Percentiles rank a stretch among this genome's conserved stretches.
Conservation (phyloP, 2,113 vertebrate genomes). For the Bambusicola thoracicus region DNA sequence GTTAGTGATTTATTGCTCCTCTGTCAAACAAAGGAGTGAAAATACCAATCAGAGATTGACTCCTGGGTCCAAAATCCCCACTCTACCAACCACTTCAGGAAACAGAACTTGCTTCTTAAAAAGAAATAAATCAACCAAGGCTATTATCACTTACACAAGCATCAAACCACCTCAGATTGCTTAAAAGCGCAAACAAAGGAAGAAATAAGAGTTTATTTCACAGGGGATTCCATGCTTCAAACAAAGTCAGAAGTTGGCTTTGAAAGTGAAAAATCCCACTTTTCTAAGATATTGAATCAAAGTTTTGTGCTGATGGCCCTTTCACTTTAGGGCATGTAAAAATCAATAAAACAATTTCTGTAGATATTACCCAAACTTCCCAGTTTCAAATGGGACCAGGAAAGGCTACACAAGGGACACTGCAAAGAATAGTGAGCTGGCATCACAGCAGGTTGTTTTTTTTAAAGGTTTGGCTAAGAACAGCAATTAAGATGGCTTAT, state of each 20-base stretch:
- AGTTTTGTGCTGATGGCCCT: not conserved
- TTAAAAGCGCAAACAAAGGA: not conserved
- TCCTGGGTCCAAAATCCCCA: not conserved
- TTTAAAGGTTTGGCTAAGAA: not conserved
- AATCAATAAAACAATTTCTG: conserved; percentile 18
- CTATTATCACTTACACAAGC: not conserved
- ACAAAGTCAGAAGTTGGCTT: not conserved
- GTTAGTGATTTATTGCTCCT: not conserved
- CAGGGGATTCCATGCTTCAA: not conserved
- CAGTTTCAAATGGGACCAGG: not conserved
- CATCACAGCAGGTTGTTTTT: not conserved
- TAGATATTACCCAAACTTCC: not conserved
- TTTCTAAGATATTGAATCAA: not conserved
- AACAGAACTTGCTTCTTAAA: not conserved
- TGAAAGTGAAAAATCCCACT: not conserved
- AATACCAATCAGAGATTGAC: not conserved
- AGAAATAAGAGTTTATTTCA: not conserved
- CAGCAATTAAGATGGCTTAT: not conserved
- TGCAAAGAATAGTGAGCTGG: not conserved
- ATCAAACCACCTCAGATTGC: not conserved
- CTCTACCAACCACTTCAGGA: not conserved
- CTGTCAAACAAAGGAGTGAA: not conserved
- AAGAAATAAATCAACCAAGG: not conserved
- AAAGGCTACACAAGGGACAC: not conserved
- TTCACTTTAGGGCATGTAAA: not conserved